Evolutionary conservation across 1,140 invertebrate species (phyloP), one percentile per base, ranked within the genome.

Genomic region (Nomia melanderi): DNA sequence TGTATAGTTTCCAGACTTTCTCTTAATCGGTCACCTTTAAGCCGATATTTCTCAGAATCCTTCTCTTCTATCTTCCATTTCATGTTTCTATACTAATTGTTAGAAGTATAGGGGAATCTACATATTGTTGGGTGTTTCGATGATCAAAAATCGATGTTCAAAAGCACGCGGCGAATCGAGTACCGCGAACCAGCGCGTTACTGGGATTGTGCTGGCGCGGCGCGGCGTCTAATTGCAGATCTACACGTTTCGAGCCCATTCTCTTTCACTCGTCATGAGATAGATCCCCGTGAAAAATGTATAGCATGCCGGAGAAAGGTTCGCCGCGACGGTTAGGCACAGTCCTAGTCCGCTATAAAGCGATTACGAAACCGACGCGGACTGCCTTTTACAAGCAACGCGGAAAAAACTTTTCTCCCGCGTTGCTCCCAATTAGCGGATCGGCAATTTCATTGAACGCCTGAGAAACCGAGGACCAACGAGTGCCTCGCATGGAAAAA

Each of bases 241-340:
- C 81, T 78, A 77, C 70, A 77, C 59, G 62, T 62, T 47, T 56
- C 56, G 60, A 41, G 41, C 29, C 69, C 70, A 57, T 83, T 81
- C 82, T 77, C 82, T 83, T 84, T 84, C 78, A 59, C 59, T 59
- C 53, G 73, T 82, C 83, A 83, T 78, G 82, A 81, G 78, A 81
- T 81, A 60, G 54, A 71, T 74, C 70, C 29, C 59, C n/a, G 56
- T 63, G 64, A 85, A 85, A 85, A 85, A 82, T 85, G 59, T 64
- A 63, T 73, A 79, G 79, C 78, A 81, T 70, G 69, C 79, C 36
- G 82, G 83, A 85, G 83, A 85, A 85, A 85, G 83, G 82, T 84
- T 85, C 78, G 54, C 74, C 59, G 64, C 56, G 50, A 60, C 39
- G 62, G n/a, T 72, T 84, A 53, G 54, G 70, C 67, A 50, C 41